Conservation (phyloP, 2,113 vertebrate species). For the Pterocles gutturalis region DNA sequence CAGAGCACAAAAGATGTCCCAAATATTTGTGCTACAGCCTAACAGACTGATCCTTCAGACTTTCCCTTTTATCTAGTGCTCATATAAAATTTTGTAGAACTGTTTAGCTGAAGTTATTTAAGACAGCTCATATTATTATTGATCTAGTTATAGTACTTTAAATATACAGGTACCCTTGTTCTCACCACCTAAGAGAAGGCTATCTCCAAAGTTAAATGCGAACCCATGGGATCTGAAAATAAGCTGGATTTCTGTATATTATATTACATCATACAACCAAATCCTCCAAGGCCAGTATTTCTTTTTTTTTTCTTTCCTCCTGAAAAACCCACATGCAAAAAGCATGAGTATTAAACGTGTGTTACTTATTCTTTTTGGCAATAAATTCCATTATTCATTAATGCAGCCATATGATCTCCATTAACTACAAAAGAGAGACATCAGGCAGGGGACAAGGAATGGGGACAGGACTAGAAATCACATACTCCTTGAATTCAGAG, state of each 20-base stretch:
- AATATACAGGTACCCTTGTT: not conserved
- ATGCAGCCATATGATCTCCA: not conserved
- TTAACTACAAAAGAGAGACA: not conserved
- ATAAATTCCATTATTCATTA: not conserved
- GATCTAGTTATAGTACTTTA: not conserved
- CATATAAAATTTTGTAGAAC: not conserved
- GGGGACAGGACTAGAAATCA: not conserved
- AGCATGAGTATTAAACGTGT: not conserved
- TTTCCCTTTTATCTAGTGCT: not conserved
- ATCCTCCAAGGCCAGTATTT: not conserved
- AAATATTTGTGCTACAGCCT: not conserved
- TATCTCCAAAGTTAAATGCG: not conserved
- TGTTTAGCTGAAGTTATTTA: not conserved
- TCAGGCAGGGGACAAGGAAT: not conserved
- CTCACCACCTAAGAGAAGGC: not conserved
- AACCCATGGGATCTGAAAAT: not conserved
- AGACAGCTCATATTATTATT: not conserved
- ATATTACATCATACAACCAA: rapidly evolving
- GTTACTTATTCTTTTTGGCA: not conserved
- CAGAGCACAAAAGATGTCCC: not conserved
- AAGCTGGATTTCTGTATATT: not conserved
- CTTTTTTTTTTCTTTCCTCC: too few relatives aligned
- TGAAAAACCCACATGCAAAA: not conserved
- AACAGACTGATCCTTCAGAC: not conserved
- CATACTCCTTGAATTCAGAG: not conserved